A percentile compares a stretch with the other conserved stretches of the same genome.
These are phyloP conservation scores for Carcinoscorpius rotundicauda DNA, from an alignment of 1,140 invertebrate species.

Conservation along the genomic window DNA sequence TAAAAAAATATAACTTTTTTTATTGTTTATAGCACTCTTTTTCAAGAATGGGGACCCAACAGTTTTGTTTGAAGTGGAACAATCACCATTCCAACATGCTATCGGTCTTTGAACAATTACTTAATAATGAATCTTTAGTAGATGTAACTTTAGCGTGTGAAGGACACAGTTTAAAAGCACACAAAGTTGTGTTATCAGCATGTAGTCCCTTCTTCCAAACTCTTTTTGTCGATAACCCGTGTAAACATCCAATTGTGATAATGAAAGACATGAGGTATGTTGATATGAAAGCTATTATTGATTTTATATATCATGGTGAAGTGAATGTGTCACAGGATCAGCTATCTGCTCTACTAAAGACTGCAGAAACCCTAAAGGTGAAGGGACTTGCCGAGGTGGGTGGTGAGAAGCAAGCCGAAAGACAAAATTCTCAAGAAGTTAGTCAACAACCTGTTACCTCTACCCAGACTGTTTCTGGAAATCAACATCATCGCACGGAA, in stretches of 20 bases:
- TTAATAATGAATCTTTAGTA: conserved; percentile 61
- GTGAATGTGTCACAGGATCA: conserved; percentile 88
- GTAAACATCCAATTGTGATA: conserved; percentile 68
- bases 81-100: conserved; percentile 85
- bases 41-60: conserved; percentile 43
- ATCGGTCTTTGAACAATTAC: conserved; percentile 77
- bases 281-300: conserved; percentile 80
- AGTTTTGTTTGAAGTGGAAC: conserved; percentile 89
- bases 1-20: no score
- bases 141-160: conserved; percentile 77
- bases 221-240: conserved; percentile 60
- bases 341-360: conserved; percentile 70
- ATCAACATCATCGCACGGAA: neutral
- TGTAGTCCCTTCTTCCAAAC: conserved; percentile 77
- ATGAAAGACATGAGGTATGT: conserved; percentile 67
- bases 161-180: conserved; percentile 55
- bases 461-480: no score
- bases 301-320: conserved; percentile 89
- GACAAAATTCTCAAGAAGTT: neutral
- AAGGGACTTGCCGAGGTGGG: conserved; percentile 73
- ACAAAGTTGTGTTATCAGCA: conserved; percentile 76
- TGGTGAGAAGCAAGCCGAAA: conserved; percentile 29
- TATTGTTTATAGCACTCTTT: no score
- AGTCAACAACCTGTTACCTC: neutral
- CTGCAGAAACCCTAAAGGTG: conserved; percentile 80